Percentiles rank a stretch among this genome's conserved stretches.
phyloP scores from a whole-genome alignment of 2,113 vertebrate genomes.

The Etheostoma cragini region DNA sequence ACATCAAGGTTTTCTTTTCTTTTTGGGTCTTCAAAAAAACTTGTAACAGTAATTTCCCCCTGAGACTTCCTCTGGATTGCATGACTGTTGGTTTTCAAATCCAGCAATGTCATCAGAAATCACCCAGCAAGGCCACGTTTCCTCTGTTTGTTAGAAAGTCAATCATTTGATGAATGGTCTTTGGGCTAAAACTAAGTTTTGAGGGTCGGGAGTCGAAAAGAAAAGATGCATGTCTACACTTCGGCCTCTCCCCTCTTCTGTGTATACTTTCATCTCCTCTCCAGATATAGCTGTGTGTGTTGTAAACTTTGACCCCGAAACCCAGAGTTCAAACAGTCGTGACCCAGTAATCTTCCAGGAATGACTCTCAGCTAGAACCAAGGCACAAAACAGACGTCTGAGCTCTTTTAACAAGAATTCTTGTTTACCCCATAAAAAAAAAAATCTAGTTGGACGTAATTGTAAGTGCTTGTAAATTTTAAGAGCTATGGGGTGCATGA shows the following conservation, averaged over 20 bases:
- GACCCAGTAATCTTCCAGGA: constrained; percentile 70
- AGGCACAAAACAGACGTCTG: constrained; percentile 48
- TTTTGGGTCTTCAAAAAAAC: constrained; percentile 47
- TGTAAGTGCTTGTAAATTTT: constrained; percentile 25
- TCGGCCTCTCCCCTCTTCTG: constrained; percentile 42
- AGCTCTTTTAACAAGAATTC: constrained; percentile 53
- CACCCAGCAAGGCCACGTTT: constrained; percentile 53
- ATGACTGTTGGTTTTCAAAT: constrained; percentile 56
- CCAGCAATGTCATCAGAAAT: constrained; percentile 60
- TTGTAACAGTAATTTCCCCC: constrained; percentile 36
- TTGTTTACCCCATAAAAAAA: constrained; percentile 58
- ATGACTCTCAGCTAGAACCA: constrained; percentile 52
- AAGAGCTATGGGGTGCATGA: neutral
- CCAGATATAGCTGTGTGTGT: constrained; percentile 67
- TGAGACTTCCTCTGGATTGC: constrained; percentile 60
- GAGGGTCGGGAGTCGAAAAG: constrained; percentile 55
- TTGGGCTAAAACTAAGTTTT: constrained; percentile 54
- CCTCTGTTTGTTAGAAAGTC: constrained; percentile 72
- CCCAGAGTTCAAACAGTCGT: constrained; percentile 72
- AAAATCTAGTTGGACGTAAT: constrained; percentile 24
- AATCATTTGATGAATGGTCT: constrained; percentile 62
- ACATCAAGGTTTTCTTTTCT: constrained; percentile 11
- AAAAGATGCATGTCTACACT: constrained; percentile 68
- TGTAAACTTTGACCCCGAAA: constrained; percentile 76
- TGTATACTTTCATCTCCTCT: constrained; percentile 48